Base-by-base conservation (phyloP, 1,140 invertebrate genomes). In the Penaeus indicus region DNA sequence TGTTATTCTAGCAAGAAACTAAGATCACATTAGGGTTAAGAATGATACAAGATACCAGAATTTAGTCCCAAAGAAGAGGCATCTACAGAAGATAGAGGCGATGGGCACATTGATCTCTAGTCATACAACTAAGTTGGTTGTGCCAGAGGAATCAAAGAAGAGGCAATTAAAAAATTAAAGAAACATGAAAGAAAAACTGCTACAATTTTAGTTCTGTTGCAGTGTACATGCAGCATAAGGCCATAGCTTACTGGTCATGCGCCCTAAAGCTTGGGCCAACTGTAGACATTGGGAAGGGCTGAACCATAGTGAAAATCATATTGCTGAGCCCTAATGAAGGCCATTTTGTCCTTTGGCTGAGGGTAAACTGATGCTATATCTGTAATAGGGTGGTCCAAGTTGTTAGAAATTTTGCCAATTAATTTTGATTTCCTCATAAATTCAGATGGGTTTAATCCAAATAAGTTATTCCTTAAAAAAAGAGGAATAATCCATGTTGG, bases 311-410 rank as follows among this genome's bases (percentile, higher is more conserved):
- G 95, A 90, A 94, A 95, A 92, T 96, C 95, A 92, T 97, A 97
- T 94, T 96, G 95, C 92, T 96, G 95, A 90, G 94, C 94, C 88
- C 95, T 93, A 60, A 97, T 94, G 92, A 96, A 96, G 90, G 94
- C 93, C 72, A 94, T 92, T 91, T 96, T 95, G 92, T 97, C 95
- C 90, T 95, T 94, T 88, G 97, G 97, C 93, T 97, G 95, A 0
- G 97, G 97, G 92, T 97, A 97, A 61, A 96, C 95, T 47, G 96
- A 96, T 16, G 97, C 96, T 90, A 97, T 94, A 92, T 96, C 96
- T 96, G 92, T 21, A 93, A 92, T 81, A 77, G 77, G 32, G 61
- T 25, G 54, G 54, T 54, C 54, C 54, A 54, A 13, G 10, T 54
- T 54, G 54, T 54, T 54, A 54, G 54, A 54, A 54, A 54, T 54